phyloP scores from a whole-genome alignment of 2,797 vertebrate genomes.

The Hypotaenidia okinawae region DNA sequence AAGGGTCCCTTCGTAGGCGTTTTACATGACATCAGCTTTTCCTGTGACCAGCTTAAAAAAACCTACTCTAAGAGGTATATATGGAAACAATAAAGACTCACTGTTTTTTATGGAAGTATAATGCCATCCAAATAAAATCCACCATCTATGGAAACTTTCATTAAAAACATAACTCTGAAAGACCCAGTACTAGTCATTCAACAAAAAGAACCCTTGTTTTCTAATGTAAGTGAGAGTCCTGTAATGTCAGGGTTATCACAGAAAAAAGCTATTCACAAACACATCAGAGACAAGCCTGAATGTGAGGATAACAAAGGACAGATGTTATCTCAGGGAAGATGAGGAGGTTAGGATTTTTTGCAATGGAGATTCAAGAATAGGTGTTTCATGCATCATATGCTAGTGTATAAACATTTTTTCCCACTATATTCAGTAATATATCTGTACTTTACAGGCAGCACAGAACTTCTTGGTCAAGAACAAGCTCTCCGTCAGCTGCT shows the following conservation, averaged over 20 bases:
- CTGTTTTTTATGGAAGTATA: conserved; percentile 30
- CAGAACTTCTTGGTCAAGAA: neutral
- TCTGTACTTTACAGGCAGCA: neutral
- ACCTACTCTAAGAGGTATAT: neutral
- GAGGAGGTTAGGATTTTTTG: neutral
- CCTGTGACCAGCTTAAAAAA: conserved; percentile 38
- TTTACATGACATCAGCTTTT: conserved; percentile 46
- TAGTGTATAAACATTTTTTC: neutral
- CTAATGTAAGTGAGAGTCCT: neutral
- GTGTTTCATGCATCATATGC: neutral
- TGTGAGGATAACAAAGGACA: conserved; percentile 36
- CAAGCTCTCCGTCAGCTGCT: neutral
- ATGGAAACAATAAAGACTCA: conserved; percentile 37
- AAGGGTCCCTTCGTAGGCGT: neutral
- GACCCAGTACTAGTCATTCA: neutral
- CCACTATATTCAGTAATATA: neutral
- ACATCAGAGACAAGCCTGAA: neutral
- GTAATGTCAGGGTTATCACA: conserved; percentile 16
- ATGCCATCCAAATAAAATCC: conserved; percentile 45
- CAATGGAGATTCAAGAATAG: neutral
- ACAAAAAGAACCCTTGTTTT: conserved; percentile 51
- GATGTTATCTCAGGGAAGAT: conserved; percentile 21
- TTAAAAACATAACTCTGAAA: conserved; percentile 49
- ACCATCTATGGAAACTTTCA: conserved; percentile 40
- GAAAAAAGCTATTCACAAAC: conserved; percentile 23